These are phyloP conservation scores for Ataeniobius toweri DNA, from an alignment of 2,797 vertebrate species.

Conservation along the genomic window DNA sequence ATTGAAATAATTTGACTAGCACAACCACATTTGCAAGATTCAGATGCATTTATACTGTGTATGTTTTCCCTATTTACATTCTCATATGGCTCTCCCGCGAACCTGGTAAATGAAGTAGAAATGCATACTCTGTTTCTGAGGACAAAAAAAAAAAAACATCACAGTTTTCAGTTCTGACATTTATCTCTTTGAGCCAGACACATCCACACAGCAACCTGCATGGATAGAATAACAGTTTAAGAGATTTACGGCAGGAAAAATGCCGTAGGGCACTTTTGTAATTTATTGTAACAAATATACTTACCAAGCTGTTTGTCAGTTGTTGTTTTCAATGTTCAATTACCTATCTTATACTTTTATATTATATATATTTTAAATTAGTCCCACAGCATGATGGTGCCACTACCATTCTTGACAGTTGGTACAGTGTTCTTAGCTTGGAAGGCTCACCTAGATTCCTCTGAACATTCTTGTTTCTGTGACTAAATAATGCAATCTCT, in stretches of 20 bases:
- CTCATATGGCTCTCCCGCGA: not conserved
- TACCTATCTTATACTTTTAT: not conserved
- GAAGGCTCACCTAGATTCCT: not conserved
- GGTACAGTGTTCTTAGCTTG: not conserved
- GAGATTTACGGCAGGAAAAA: not conserved
- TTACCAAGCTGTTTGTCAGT: too few species aligned
- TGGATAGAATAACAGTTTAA: not conserved
- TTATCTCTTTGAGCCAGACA: not conserved
- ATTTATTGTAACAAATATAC: too few species aligned
- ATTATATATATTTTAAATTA: too few species aligned
- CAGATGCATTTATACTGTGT: not conserved
- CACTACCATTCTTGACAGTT: not conserved
- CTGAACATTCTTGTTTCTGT: not conserved
- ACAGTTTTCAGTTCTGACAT: not conserved
- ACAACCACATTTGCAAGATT: slow-evolving; percentile 14
- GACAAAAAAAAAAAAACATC: not conserved
- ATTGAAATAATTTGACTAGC: slow-evolving; percentile 31
- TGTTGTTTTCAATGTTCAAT: not conserved
- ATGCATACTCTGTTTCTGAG: slow-evolving; percentile 4
- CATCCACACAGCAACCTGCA: not conserved
- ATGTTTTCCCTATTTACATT: not conserved
- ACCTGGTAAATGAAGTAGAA: slow-evolving; percentile 14
- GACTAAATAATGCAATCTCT: not conserved
- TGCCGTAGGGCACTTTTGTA: too few species aligned
- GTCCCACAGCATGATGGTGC: not conserved